Conservation (phyloP, 2,888 invertebrate species). For the Stenodema calcarata region DNA sequence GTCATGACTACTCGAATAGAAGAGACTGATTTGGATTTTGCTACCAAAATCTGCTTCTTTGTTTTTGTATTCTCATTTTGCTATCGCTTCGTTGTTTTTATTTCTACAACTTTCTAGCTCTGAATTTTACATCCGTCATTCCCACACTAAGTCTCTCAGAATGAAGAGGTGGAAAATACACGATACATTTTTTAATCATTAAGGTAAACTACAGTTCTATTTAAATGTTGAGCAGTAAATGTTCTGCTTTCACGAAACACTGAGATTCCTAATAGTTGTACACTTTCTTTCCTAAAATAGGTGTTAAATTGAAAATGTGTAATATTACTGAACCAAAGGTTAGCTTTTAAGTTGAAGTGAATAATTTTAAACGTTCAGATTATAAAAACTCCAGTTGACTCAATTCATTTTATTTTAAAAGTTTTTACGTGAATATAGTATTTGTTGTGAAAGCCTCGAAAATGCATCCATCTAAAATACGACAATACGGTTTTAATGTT, state of each 20-base stretch:
- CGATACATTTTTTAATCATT: background rate
- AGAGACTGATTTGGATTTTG: conserved; percentile 20
- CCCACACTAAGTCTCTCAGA: background rate
- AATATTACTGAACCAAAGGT: conserved; percentile 1
- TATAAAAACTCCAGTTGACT: background rate
- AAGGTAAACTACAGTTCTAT: background rate
- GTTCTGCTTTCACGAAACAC: background rate
- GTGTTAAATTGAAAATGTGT: background rate
- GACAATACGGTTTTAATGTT: conserved; percentile 31
- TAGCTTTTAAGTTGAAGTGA: conserved; percentile 1
- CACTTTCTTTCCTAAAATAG: background rate
- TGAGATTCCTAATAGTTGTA: background rate
- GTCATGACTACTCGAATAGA: background rate
- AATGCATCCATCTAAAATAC: conserved; percentile 32
- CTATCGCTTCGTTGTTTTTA: background rate
- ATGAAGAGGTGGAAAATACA: background rate
- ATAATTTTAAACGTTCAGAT: background rate
- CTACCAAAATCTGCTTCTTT: background rate
- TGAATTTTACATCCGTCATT: background rate
- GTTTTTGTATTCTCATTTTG: background rate
- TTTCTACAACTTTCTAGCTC: background rate
- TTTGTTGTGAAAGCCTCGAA: background rate
- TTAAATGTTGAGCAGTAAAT: background rate
- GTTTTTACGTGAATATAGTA: background rate
- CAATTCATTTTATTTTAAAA: background rate